These are phyloP conservation scores for Neopipo cinnamomea DNA, from an alignment of 2,113 vertebrate genomes.

Conservation along the genomic window DNA sequence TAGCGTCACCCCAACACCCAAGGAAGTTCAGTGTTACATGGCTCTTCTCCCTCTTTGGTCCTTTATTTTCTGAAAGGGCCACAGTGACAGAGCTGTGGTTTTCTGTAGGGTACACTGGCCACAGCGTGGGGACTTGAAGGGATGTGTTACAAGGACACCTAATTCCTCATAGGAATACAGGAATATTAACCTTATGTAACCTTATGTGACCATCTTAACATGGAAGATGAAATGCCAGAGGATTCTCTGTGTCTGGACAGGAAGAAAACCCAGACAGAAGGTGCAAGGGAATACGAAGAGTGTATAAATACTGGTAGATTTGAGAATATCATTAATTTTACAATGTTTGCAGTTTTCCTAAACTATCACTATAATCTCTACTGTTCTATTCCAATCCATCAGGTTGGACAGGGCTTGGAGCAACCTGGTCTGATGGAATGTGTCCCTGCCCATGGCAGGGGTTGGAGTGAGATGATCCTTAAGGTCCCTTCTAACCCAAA, in stretches of 20 bases:
- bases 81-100: neutral
- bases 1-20: accelerated
- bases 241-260: neutral
- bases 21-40: neutral
- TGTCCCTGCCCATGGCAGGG: neutral
- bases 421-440: neutral
- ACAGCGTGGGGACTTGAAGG: neutral
- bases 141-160: neutral
- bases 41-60: neutral
- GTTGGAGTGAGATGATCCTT: neutral
- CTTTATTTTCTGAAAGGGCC: too few relatives aligned
- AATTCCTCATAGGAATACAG: neutral
- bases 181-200: neutral
- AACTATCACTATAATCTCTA: neutral
- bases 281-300: neutral
- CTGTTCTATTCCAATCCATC: neutral
- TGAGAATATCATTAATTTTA: neutral
- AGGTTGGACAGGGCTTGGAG: neutral
- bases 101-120: neutral
- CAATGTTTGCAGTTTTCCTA: neutral
- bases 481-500: neutral
- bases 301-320: neutral
- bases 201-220: neutral
- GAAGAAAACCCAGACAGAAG: neutral
- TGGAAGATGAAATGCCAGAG: neutral